Percentiles rank a stretch among this genome's conserved stretches.
Evolutionary conservation across 2,797 vertebrate species (phyloP).

Genomic region (Calcarius lapponicus): DNA sequence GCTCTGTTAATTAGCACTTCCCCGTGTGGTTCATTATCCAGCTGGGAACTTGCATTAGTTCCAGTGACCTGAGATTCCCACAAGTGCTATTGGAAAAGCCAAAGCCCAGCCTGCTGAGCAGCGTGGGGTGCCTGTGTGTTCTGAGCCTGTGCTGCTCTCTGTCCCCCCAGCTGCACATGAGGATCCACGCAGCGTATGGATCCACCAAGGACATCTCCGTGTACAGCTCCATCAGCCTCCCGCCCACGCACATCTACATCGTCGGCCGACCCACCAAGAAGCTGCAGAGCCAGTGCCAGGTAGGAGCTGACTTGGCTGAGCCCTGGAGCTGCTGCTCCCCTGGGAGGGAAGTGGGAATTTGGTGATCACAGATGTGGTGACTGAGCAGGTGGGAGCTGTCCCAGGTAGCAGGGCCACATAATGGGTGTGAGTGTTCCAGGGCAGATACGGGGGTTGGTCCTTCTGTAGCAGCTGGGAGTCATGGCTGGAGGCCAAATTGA

Average conservation of each 20-base stretch:
- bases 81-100: not conserved
- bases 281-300: conserved; percentile 96
- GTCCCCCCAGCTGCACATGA: conserved; percentile 86
- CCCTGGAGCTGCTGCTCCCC: not conserved
- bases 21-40: not conserved
- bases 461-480: too few species aligned
- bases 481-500: too few species aligned
- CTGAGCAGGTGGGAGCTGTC: not conserved
- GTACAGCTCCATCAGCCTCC: conserved; percentile 90
- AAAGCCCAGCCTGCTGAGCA: not conserved
- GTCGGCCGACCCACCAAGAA: conserved; percentile 96
- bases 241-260: conserved; percentile 92
- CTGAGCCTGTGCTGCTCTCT: not conserved
- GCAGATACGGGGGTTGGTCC: too few species aligned
- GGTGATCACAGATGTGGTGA: not conserved
- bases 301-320: conserved; percentile 34
- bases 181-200: conserved; percentile 92
- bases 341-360: not conserved
- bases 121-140: accelerated
- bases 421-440: accelerated
- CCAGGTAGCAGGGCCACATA: accelerated
- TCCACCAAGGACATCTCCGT: conserved; percentile 98
- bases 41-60: not conserved
- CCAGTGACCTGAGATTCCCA: not conserved
- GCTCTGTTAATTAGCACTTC: not conserved